Percentiles rank a stretch among this genome's conserved stretches.
These are phyloP conservation scores for Orcinus orca DNA, from an alignment of 2,113 vertebrate genomes.

Conservation along the genomic window DNA sequence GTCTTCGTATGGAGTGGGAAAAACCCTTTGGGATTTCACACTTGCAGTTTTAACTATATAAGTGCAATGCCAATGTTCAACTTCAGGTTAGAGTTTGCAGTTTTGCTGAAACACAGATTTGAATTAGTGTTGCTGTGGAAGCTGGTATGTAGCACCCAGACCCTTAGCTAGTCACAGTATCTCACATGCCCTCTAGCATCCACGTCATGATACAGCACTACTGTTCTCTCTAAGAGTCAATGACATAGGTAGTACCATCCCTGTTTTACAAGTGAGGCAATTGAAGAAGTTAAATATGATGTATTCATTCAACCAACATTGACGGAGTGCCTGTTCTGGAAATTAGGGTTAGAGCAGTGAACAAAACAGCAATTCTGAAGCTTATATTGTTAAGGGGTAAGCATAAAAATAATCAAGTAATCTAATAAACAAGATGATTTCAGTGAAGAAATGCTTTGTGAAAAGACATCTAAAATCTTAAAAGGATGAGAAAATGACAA, in stretches of 20 bases:
- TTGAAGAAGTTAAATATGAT: slow-evolving; percentile 44
- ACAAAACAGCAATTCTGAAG: slow-evolving; percentile 13
- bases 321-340: neutral
- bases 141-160: neutral
- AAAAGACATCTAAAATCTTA: slow-evolving; percentile 25
- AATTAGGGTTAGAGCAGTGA: neutral
- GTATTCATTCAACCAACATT: slow-evolving; percentile 6
- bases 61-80: neutral
- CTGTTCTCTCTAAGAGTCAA: neutral
- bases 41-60: slow-evolving; percentile 1
- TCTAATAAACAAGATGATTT: slow-evolving; percentile 9
- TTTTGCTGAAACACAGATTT: slow-evolving; percentile 21
- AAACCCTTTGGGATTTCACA: slow-evolving; percentile 1
- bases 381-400: neutral
- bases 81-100: neutral
- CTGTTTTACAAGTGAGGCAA: slow-evolving; percentile 5
- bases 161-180: neutral
- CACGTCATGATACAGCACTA: neutral
- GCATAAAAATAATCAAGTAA: slow-evolving; percentile 33
- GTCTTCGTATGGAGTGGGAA: neutral
- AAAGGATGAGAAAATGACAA: neutral
- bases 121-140: slow-evolving; percentile 15
- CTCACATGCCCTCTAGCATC: neutral
- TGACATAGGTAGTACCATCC: neutral
- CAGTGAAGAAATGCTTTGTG: slow-evolving; percentile 20